A percentile compares a stretch with the other conserved stretches of the same genome.
Evolutionary conservation across 2,113 vertebrate species (phyloP).

Genomic region (Scolopax mira): DNA sequence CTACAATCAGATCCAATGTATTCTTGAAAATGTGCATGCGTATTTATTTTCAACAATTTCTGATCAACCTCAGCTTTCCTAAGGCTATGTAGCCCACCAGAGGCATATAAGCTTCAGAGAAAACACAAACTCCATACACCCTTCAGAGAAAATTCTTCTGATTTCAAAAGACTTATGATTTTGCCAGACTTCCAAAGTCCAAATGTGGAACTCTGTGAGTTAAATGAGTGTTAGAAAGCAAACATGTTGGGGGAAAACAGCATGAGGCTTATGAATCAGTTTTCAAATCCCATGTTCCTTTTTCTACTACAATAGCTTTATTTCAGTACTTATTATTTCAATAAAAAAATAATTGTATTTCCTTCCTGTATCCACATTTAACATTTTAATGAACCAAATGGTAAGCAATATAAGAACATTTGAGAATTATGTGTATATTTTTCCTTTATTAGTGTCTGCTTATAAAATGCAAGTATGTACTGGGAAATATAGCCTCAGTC

Average conservation of each 20-base stretch:
- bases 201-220: not conserved
- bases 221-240: not conserved
- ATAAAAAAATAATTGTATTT: not conserved
- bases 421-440: not conserved
- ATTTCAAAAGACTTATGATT: not conserved
- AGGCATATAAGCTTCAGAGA: not conserved
- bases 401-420: not conserved
- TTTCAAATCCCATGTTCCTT: not conserved
- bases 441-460: not conserved
- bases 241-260: rapidly evolving
- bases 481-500: not conserved
- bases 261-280: not conserved
- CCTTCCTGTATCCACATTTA: not conserved
- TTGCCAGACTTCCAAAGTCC: not conserved
- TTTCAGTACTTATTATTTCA: not conserved
- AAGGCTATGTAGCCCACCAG: not conserved
- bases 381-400: not conserved
- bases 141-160: not conserved
- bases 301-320: not conserved
- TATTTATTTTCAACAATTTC: not conserved
- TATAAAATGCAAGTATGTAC: not conserved
- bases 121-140: not conserved
- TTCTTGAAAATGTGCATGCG: not conserved
- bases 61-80: not conserved
- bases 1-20: not conserved